Conservation (phyloP, 1,140 invertebrate species). For the Diorhabda elongata region DNA sequence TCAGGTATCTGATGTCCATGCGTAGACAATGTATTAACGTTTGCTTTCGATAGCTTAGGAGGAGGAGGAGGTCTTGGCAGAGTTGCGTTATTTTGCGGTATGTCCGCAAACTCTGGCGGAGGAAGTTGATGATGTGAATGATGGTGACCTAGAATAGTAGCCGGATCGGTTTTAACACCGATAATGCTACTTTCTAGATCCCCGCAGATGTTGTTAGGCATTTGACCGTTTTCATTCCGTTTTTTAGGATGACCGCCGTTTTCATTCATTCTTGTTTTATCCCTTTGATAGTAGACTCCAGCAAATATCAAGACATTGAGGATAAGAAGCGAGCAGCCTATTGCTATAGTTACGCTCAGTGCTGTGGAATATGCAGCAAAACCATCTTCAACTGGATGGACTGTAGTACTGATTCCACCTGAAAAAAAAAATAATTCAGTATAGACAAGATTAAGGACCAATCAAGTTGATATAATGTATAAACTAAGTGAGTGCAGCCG, state of each 20-base stretch:
- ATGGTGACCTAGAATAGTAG: conserved; percentile 62
- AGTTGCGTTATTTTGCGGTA: conserved; percentile 64
- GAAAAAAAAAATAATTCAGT: conserved; percentile 9
- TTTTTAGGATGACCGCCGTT: conserved; percentile 61
- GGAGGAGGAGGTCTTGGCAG: conserved; percentile 69
- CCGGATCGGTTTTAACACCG: conserved; percentile 59
- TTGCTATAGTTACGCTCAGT: conserved; percentile 88
- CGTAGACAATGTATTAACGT: conserved; percentile 55
- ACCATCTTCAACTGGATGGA: conserved; percentile 70
- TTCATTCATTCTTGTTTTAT: conserved; percentile 70
- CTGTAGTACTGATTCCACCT: conserved; percentile 48
- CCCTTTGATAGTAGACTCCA: conserved; percentile 88
- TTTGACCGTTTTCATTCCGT: conserved; percentile 75
- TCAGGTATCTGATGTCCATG: conserved; percentile 56
- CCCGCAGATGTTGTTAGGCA: conserved; percentile 79
- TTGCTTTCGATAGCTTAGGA: conserved; percentile 63
- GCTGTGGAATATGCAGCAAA: conserved; percentile 85
- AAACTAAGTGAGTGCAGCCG: too few species aligned
- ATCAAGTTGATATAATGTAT: too few species aligned
- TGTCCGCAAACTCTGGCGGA: conserved; percentile 71
- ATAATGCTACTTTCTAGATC: conserved; percentile 49
- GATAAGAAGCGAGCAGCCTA: conserved; percentile 84
- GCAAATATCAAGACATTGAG: conserved; percentile 90
- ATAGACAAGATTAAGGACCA: too few species aligned
- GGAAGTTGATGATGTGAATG: conserved; percentile 71